phyloP scores from a whole-genome alignment of 2,888 invertebrate species.

The Cephus pulcher region DNA sequence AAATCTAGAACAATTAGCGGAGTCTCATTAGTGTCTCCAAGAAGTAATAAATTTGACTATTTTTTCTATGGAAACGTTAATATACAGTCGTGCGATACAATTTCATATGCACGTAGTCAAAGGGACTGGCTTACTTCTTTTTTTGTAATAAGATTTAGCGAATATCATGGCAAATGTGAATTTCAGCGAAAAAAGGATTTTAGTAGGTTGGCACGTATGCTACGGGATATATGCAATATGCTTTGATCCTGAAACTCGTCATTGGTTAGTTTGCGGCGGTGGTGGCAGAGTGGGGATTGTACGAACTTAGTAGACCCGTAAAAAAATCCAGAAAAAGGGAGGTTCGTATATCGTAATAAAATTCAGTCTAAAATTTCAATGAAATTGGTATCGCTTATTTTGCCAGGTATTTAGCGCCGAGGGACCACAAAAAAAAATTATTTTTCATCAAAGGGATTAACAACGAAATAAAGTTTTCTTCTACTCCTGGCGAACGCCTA shows the following conservation, averaged over 20 bases:
- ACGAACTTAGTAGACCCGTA: not conserved
- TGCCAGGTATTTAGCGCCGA: not conserved
- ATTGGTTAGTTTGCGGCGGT: not conserved
- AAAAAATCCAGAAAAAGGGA: not conserved
- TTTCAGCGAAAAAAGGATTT: not conserved
- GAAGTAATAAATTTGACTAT: not conserved
- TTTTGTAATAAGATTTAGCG: not conserved
- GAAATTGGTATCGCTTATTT: not conserved
- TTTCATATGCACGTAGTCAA: not conserved
- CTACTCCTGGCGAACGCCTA: slow-evolving; percentile 52
- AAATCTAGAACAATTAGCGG: not conserved
- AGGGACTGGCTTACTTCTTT: not conserved
- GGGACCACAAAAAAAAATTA: not conserved
- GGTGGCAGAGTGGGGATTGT: not conserved
- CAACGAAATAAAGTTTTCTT: slow-evolving; percentile 21
- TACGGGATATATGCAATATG: not conserved
- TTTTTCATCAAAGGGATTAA: not conserved
- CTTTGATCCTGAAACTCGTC: not conserved
- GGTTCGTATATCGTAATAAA: not conserved
- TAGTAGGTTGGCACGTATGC: not conserved
- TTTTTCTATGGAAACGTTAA: not conserved
- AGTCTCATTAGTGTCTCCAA: not conserved
- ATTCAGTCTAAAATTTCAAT: not conserved
- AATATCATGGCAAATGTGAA: not conserved
- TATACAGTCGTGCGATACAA: not conserved